A percentile compares a stretch with the other conserved stretches of the same genome.
These are phyloP conservation scores for Lymantria dispar DNA, from an alignment of 2,888 invertebrate species.

Conservation along the genomic window DNA sequence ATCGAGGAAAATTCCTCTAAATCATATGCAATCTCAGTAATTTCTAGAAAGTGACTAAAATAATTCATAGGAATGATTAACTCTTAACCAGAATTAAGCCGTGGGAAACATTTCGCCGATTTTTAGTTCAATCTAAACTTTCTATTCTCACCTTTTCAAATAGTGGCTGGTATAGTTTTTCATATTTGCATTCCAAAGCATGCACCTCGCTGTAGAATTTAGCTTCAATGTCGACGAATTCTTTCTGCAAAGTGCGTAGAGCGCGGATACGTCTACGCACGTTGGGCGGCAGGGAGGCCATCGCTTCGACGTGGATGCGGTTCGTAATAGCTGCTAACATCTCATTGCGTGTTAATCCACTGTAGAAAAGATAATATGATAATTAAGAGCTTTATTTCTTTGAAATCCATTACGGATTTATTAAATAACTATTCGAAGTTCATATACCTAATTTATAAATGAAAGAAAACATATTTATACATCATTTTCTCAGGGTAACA, in stretches of 20 bases:
- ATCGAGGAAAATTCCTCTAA: too few relatives aligned
- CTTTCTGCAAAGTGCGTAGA: constrained; percentile 92
- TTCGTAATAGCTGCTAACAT: constrained; percentile 83
- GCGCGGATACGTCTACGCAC: constrained; percentile 92
- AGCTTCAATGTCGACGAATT: constrained; percentile 92
- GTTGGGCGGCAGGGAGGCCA: constrained; percentile 86
- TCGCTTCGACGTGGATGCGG: constrained; percentile 81
- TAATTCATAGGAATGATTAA: background rate
- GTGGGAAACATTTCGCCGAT: background rate
- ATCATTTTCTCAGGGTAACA: too few relatives aligned
- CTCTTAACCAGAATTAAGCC: background rate
- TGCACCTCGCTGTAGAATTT: constrained; percentile 97
- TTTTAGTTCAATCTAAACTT: background rate
- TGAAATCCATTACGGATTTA: too few relatives aligned
- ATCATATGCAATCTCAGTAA: background rate
- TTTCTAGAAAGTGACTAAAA: background rate
- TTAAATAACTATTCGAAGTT: too few relatives aligned
- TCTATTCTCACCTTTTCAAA: constrained; percentile 86
- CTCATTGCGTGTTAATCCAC: constrained; percentile 77
- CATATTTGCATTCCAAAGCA: constrained; percentile 95
- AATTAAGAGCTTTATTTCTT: too few relatives aligned
- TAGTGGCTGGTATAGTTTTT: constrained; percentile 88
- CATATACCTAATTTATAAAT: too few relatives aligned
- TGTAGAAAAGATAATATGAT: constrained; percentile 22
- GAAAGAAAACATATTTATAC: too few relatives aligned